Evolutionary conservation across 2,888 invertebrate genomes (phyloP), one percentile per base, ranked within the genome.

Genomic region (Onthophagus sagittarius): DNA sequence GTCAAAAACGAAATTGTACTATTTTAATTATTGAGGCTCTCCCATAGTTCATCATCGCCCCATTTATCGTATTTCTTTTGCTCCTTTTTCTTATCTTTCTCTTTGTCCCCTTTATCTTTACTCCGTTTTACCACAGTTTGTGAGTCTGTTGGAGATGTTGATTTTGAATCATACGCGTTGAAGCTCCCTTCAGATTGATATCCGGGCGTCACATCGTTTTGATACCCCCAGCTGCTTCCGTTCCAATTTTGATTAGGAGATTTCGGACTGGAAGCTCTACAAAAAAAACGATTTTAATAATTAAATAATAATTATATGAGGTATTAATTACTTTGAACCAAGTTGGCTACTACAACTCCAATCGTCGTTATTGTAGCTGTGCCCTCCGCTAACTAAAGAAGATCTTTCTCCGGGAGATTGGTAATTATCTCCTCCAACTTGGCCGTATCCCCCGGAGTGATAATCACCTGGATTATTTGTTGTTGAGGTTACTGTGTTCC

Each of bases 21-120:
- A 67, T n/a, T 67, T 89, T 85, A 91, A 79, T 89, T 88, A 83
- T 89, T 89, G 77, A 90, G 82, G 81, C 88, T 87, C 80, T 89
- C 87, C 90, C 90, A 90, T 64, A 89, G 86, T 80, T 89, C 89
- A 79, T 90, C 90, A 77, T 90, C 90, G 71, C 88, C 88, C 83
- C 85, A 88, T 78, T 86, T 87, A 73, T 85, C 84, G 75, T 85
- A 83, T 0, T 78, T 75, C 75, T 83, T 83, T 71, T 80, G 81
- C 71, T 81, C 80, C 14, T 78, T 78, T 77, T 85, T 83, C 77
- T 85, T 82, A 76, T 85, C 83, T 78, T 85, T 82, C 9, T 77
- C 78, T 69, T 79, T 78, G 31, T 79, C 78, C 70, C 81, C 84
- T 71, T 79, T 81, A 63, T 83, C 81, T 73, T 81, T 83, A 39